Evolutionary conservation across 2,888 invertebrate genomes (phyloP).

Genomic region (Andrena minutula): DNA sequence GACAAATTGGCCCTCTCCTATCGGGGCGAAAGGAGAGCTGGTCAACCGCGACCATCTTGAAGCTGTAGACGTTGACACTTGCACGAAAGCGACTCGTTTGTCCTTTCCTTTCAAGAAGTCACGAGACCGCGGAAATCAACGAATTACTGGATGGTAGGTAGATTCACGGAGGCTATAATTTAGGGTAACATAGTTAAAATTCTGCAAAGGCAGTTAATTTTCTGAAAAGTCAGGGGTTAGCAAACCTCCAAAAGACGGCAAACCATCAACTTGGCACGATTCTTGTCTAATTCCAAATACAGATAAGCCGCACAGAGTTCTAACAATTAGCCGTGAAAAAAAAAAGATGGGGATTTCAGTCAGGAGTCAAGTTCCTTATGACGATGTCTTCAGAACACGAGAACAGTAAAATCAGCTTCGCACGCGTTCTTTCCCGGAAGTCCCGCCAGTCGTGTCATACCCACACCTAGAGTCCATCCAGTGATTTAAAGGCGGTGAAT

Average conservation of each 20-base stretch:
- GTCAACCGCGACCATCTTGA: conserved; percentile 20
- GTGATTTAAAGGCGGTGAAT: conserved; percentile 56
- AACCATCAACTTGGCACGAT: neutral
- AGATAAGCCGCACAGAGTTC: neutral
- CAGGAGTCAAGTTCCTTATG: neutral
- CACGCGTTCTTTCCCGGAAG: conserved; percentile 46
- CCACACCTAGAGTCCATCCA: conserved; percentile 39
- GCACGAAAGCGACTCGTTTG: conserved; percentile 45
- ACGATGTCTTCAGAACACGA: neutral
- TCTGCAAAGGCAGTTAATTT: neutral
- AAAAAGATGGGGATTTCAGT: neutral
- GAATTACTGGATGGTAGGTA: neutral
- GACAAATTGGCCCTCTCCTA: conserved; percentile 59
- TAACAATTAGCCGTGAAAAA: neutral
- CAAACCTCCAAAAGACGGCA: neutral
- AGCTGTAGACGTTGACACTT: conserved; percentile 34
- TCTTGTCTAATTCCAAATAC: neutral
- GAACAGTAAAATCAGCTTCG: conserved; percentile 3
- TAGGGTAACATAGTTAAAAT: neutral
- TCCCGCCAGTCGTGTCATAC: conserved; percentile 36
- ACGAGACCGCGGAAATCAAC: conserved; percentile 8
- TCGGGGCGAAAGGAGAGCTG: conserved; percentile 36
- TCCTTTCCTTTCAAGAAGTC: conserved; percentile 10
- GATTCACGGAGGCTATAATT: neutral
- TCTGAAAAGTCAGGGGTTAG: neutral